Conservation (phyloP, 2,888 invertebrate genomes). For the Acleris laterana region DNA sequence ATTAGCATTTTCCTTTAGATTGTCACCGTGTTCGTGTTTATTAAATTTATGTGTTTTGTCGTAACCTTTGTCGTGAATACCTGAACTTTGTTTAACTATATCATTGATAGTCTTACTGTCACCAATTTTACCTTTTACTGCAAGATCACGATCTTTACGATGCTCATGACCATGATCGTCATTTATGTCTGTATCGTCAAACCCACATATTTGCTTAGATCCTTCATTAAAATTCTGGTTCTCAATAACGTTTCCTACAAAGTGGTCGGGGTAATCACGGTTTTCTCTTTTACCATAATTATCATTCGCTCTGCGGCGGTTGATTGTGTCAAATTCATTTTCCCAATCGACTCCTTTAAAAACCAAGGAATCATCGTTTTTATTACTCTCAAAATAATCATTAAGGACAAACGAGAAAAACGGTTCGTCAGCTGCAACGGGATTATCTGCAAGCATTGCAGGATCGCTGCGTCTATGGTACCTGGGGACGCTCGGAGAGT, state of each 20-base stretch:
- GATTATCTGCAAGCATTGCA: conserved; percentile 55
- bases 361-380: conserved; percentile 59
- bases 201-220: too few species aligned
- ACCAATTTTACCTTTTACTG: not conserved
- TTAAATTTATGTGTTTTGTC: conserved; percentile 49
- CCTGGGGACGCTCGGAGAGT: conserved; percentile 37
- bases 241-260: not conserved
- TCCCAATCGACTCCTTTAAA: conserved; percentile 66
- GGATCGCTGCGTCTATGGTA: conserved; percentile 32
- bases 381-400: conserved; percentile 64
- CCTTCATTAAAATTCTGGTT: not conserved
- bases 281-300: conserved; percentile 47
- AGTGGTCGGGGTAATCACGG: conserved; percentile 44
- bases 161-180: too few species aligned
- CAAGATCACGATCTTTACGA: not conserved
- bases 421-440: conserved; percentile 60
- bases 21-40: conserved; percentile 49
- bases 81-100: conserved; percentile 40
- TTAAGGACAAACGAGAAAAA: conserved; percentile 69
- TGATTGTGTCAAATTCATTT: conserved; percentile 56
- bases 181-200: too few species aligned
- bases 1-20: conserved; percentile 48
- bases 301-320: conserved; percentile 41
- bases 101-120: not conserved
- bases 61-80: conserved; percentile 45